These are phyloP conservation scores for Drosophila grimshawi DNA, from an alignment of 1,140 invertebrate species.

Conservation along the genomic window DNA sequence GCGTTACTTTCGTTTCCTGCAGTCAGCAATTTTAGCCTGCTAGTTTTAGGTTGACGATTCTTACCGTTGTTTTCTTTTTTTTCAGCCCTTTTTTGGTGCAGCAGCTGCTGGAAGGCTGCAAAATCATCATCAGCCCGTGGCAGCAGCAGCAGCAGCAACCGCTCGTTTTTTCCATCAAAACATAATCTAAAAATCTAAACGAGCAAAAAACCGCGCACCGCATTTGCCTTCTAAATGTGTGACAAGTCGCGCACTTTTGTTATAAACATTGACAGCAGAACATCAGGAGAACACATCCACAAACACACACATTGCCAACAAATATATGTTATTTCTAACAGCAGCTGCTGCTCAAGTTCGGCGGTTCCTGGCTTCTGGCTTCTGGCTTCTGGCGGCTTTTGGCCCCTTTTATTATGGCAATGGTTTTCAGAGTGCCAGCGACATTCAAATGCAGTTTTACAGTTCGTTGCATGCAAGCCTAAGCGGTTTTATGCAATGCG, in stretches of 20 bases:
- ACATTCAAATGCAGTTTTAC: slow-evolving; percentile 79
- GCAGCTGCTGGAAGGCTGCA: slow-evolving; percentile 49
- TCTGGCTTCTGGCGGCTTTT: slow-evolving; percentile 7
- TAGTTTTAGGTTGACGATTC: slow-evolving; percentile 58
- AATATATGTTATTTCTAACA: background rate
- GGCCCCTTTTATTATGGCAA: slow-evolving; percentile 24
- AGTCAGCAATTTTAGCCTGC: slow-evolving; percentile 56
- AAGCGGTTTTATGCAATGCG: slow-evolving; percentile 70
- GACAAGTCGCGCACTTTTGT: slow-evolving; percentile 72
- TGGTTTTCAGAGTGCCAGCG: slow-evolving; percentile 8
- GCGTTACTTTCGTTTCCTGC: slow-evolving; percentile 40
- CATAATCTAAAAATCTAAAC: slow-evolving; percentile 75
- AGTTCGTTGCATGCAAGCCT: slow-evolving; percentile 79
- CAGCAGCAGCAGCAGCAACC: slow-evolving; percentile 9
- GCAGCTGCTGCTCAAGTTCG: slow-evolving; percentile 45
- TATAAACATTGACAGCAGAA: slow-evolving; percentile 62
- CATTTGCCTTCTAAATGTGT: slow-evolving; percentile 62
- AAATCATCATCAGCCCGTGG: slow-evolving; percentile 54
- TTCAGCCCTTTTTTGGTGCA: background rate
- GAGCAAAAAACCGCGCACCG: slow-evolving; percentile 45
- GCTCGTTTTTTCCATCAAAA: slow-evolving; percentile 61
- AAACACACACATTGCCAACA: background rate
- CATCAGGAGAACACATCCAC: slow-evolving; percentile 9
- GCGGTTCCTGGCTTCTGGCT: slow-evolving; percentile 2
- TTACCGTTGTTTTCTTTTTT: slow-evolving; percentile 22